Conservation (phyloP, 1,140 invertebrate genomes). For the Bombus soroeensis region DNA sequence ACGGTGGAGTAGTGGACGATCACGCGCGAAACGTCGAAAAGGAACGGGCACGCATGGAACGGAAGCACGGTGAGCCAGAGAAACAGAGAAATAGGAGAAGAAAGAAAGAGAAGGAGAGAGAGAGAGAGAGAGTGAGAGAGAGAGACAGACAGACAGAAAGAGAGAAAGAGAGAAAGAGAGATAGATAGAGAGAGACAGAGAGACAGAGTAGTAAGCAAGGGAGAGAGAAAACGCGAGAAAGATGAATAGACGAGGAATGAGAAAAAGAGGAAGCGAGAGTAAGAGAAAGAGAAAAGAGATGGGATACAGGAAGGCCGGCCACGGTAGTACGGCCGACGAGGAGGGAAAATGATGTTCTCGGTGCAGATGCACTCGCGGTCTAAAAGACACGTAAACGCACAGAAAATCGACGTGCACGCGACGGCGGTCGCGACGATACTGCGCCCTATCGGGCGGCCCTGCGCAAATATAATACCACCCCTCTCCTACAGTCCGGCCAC, state of each 20-base stretch:
- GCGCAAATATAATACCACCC: constrained; percentile 82
- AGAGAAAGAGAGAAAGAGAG: not conserved
- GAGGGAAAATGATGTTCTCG: constrained; percentile 24
- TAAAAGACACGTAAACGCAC: constrained; percentile 45
- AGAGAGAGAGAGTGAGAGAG: not conserved
- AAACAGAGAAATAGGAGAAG: not conserved
- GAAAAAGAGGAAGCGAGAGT: not conserved
- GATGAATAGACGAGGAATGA: not conserved
- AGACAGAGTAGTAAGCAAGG: not conserved
- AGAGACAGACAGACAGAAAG: not conserved
- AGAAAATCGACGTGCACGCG: constrained; percentile 62
- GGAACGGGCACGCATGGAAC: not conserved
- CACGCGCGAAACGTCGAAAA: constrained; percentile 1
- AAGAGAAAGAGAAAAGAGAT: not conserved
- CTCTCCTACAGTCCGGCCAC: constrained; percentile 70
- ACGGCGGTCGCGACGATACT: constrained; percentile 81
- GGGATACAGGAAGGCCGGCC: not conserved
- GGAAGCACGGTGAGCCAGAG: not conserved
- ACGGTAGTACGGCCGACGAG: constrained; percentile 8
- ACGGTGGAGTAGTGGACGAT: not conserved
- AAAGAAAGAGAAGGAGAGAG: not conserved
- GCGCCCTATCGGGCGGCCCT: constrained; percentile 81
- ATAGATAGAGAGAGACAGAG: not conserved
- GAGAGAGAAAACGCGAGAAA: not conserved
- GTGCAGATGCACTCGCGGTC: constrained; percentile 57